Base-by-base conservation (phyloP, 1,140 invertebrate genomes). In the Orussus abietinus region DNA sequence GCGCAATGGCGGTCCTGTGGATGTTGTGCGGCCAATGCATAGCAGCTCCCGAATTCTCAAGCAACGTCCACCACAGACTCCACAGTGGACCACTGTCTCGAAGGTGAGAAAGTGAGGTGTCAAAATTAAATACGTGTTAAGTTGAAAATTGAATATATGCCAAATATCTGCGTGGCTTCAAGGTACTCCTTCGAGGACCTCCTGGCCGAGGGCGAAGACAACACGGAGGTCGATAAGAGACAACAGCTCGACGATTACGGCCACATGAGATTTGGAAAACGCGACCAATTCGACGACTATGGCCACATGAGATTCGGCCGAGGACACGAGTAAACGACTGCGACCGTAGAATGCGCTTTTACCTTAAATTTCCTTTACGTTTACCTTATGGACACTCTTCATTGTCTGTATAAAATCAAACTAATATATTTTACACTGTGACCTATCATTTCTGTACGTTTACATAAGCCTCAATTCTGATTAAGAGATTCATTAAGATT, bases 251-350 rank as follows among this genome's bases (percentile, higher is more conserved):
- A 82, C 20, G 82, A 84, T 51, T 84, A 83, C 52, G 80, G 79
- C 5, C 74, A 82, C 38, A 74, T 83, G 52, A 64, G 80, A 46
- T 81, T 78, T 46, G 76, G 80, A 1, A 77, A 77, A 38, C 71
- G 79, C 14, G 74, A 80, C 44, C 55, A 76, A 18, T 82, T 80
- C 51, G 81, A 84, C 49, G 81, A 85, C 55, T 85, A 85, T 44
- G 83, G 83, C 1, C 82, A 84, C 55, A 72, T 85, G 62, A 64
- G 83, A 50, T 85, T 84, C 52, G 83, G 83, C 10, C 69, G 79
- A 31, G 52, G 46, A 26, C 42, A 46, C 40, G 49, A 35, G 17
- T 46, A 34, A 46, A 32, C 25, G 3, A 9, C 29, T 18, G 5
- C n/a, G 5, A 17, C 3, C n/a, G n/a, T n/a, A n/a, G n/a, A n/a